Evolutionary conservation across 2,797 vertebrate genomes (phyloP).

Genomic region (Mergus octosetaceus): DNA sequence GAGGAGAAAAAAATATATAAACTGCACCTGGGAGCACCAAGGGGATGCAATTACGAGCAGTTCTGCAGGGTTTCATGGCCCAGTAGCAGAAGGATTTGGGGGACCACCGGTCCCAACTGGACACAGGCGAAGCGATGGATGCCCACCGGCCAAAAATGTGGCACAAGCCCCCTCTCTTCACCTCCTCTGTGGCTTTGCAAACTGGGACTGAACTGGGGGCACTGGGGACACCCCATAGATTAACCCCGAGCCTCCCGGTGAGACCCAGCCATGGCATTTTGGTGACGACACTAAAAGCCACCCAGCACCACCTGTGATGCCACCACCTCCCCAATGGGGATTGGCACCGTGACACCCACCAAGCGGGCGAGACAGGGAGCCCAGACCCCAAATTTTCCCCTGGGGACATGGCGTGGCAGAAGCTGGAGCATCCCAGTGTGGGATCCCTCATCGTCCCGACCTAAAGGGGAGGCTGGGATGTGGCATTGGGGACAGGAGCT

Average conservation of each 20-base stretch:
- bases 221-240: background rate
- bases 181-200: background rate
- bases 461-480: background rate
- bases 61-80: fast-evolving
- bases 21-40: fast-evolving
- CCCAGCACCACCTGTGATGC: background rate
- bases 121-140: fast-evolving
- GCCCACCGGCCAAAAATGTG: fast-evolving
- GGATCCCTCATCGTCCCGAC: fast-evolving
- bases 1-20: background rate
- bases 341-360: too few species aligned
- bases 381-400: background rate
- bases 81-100: fast-evolving
- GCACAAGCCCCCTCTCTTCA: too few species aligned
- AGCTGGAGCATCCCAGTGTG: background rate
- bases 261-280: background rate
- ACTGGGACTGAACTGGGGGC: background rate
- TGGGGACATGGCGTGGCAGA: too few species aligned
- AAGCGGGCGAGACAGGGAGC: too few species aligned
- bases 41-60: background rate
- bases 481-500: background rate
- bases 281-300: background rate
- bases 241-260: background rate
- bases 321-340: fast-evolving
- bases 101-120: fast-evolving